Conservation (phyloP, 2,888 invertebrate genomes). For the Apodemia mormo region DNA sequence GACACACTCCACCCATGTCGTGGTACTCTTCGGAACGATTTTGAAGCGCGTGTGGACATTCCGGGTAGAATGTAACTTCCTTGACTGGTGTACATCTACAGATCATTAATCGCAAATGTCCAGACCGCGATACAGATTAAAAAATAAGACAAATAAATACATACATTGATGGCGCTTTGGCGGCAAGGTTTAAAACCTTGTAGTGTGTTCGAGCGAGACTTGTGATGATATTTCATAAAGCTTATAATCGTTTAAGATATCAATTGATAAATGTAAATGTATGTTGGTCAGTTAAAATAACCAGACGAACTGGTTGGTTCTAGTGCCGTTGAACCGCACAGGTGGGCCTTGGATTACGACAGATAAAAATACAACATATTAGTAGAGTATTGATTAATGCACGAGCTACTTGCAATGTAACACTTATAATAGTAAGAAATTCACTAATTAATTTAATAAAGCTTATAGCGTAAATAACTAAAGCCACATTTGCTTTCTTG, state of each 20-base stretch:
- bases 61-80: too few relatives aligned
- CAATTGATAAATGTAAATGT: constrained; percentile 63
- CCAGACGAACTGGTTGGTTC: constrained; percentile 70
- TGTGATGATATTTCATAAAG: constrained; percentile 52
- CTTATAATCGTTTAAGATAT: constrained; percentile 55
- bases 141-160: constrained; percentile 53
- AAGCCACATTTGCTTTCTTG: background rate
- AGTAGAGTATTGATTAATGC: constrained; percentile 49
- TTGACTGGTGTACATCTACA: too few relatives aligned
- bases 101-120: constrained; percentile 61
- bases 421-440: constrained; percentile 8
- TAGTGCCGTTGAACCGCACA: constrained; percentile 77
- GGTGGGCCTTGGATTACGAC: constrained; percentile 76
- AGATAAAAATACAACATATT: constrained; percentile 74
- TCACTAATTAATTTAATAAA: background rate
- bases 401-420: background rate
- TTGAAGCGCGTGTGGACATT: too few relatives aligned
- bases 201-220: constrained; percentile 45
- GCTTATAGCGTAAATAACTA: too few relatives aligned
- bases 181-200: constrained; percentile 53
- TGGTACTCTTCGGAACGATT: too few relatives aligned
- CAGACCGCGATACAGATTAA: constrained; percentile 65
- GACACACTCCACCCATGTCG: too few relatives aligned
- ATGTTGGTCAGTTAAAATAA: constrained; percentile 60
- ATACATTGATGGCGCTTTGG: constrained; percentile 66